These are phyloP conservation scores for Leguminivora glycinivorella DNA, from an alignment of 1,140 invertebrate species.

Conservation along the genomic window DNA sequence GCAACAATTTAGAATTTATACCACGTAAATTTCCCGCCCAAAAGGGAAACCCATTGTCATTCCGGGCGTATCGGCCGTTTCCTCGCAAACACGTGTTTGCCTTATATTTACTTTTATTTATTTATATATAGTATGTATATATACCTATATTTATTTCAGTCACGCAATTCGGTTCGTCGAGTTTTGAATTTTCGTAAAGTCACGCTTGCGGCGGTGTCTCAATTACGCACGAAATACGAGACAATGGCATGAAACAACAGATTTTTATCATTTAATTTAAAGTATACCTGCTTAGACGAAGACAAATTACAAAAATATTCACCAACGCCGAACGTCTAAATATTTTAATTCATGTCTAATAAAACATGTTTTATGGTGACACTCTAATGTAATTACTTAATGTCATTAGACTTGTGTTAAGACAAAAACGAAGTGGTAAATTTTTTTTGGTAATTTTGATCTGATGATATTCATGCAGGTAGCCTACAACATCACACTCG, in stretches of 20 bases:
- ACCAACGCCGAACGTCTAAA: not conserved
- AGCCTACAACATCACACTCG: no score
- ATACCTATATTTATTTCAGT: slow-evolving; percentile 69
- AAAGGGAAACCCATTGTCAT: slow-evolving; percentile 77
- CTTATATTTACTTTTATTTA: slow-evolving; percentile 40
- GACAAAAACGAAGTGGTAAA: no score
- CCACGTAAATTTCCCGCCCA: slow-evolving; percentile 77
- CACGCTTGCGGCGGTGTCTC: slow-evolving; percentile 22
- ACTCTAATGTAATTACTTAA: not conserved
- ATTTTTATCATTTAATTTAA: slow-evolving; percentile 10
- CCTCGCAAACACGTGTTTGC: slow-evolving; percentile 72
- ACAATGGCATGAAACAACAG: slow-evolving; percentile 11
- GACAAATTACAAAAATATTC: not conserved
- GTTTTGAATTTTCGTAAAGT: slow-evolving; percentile 56
- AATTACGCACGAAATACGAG: slow-evolving; percentile 17
- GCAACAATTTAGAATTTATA: slow-evolving; percentile 74
- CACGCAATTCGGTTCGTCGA: slow-evolving; percentile 65
- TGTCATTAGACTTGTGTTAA: no score
- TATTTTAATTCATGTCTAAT: not conserved
- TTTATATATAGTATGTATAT: slow-evolving; percentile 52
- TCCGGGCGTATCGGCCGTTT: slow-evolving; percentile 62
- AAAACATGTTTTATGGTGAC: not conserved
- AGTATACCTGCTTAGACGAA: not conserved
- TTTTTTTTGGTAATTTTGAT: no score
- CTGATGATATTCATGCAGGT: no score